A percentile compares a stretch with the other conserved stretches of the same genome.
Conservation (phyloP, 2,113 vertebrate genomes). For the Eubucco bourcierii region DNA sequence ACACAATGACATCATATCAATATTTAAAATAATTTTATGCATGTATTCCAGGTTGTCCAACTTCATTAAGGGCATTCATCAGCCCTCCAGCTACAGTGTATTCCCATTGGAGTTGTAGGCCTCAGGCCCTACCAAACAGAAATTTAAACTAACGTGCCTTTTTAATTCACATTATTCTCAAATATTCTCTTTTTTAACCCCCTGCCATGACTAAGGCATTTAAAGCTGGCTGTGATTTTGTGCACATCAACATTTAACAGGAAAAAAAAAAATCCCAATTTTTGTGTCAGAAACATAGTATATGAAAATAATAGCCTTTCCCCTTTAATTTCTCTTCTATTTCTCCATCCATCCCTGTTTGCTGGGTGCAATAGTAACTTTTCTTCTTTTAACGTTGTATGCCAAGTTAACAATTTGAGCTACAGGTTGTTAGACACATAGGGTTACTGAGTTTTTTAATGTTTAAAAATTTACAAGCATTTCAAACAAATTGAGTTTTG, state of each 20-base stretch:
- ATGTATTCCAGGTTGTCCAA: conserved; percentile 98
- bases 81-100: conserved; percentile 83
- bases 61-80: conserved; percentile 98
- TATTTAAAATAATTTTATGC: conserved; percentile 99
- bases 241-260: conserved; percentile 52
- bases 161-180: conserved; percentile 83
- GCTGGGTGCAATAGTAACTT: neutral
- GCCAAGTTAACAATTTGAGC: conserved; percentile 53
- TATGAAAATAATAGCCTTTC: conserved; percentile 7
- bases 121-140: conserved; percentile 85
- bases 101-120: conserved; percentile 84
- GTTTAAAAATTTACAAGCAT: conserved; percentile 63
- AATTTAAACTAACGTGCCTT: conserved; percentile 84
- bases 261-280: neutral
- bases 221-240: conserved; percentile 56
- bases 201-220: conserved; percentile 72
- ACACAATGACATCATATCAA: conserved; percentile 93
- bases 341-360: neutral
- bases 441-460: neutral
- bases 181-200: conserved; percentile 73
- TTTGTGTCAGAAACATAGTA: conserved; percentile 45
- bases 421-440: neutral
- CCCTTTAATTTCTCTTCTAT: neutral
- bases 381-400: neutral
- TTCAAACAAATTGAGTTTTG: conserved; percentile 29